Evolutionary conservation across 2,888 invertebrate genomes (phyloP).

Genomic region (Noctua janthe): DNA sequence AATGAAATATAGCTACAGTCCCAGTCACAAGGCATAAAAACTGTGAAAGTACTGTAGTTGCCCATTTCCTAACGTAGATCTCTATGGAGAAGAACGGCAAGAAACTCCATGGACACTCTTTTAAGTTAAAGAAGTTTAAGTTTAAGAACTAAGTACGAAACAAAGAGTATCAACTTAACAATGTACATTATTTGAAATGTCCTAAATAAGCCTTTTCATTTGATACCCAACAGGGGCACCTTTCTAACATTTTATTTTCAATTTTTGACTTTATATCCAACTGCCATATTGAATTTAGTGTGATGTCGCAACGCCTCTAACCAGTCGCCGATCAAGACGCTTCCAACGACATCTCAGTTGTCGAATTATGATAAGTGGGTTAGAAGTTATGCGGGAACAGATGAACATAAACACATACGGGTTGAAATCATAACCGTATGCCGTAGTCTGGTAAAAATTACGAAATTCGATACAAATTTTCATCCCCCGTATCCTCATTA

Average conservation of each 20-base stretch:
- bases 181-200: too few species aligned
- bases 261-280: not conserved
- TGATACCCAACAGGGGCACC: too few species aligned
- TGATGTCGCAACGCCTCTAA: not conserved
- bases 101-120: too few species aligned
- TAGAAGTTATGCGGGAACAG: not conserved
- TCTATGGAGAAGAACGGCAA: too few species aligned
- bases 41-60: too few species aligned
- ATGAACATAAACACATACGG: not conserved
- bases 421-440: not conserved
- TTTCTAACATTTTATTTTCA: not conserved
- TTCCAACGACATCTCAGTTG: not conserved
- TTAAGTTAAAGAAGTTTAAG: not conserved
- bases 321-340: too few species aligned
- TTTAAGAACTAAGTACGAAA: not conserved
- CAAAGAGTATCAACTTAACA: not conserved
- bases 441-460: not conserved
- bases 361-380: not conserved
- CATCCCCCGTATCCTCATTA: not conserved
- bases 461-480: too few species aligned
- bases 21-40: too few species aligned
- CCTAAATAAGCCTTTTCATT: not conserved
- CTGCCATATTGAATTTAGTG: not conserved
- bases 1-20: too few species aligned
- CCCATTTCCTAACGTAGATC: too few species aligned